Base-by-base conservation (phyloP, 2,797 vertebrate species). In the Chloroceryle amazona region DNA sequence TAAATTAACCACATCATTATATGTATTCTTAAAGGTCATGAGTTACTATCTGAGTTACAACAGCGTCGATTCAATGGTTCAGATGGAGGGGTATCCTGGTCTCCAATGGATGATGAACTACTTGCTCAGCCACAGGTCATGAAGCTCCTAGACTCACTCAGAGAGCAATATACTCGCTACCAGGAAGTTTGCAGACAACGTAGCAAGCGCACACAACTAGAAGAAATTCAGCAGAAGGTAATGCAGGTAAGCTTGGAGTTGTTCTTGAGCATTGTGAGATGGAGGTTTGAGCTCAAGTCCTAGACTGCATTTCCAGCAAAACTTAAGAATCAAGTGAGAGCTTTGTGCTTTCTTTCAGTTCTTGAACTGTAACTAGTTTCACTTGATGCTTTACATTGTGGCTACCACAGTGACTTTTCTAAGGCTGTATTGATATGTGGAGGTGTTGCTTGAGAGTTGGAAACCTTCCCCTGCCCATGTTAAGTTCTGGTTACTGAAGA, bases 41-140 rank as follows among this genome's bases (percentile, higher is more conserved):
- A 99, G 98, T 96, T 99, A 81, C 98, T 99, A 35, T 99, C 99
- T 0, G 99, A 99, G 98, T 97, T 99, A 66, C 99, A 99, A 97
- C 99, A 99, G 97, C 99, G 99, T 20, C 98, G 99, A 4, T 99
- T 99, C 94, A 99, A 99, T 52, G 99, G 99, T 16, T 99, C 99
- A 0, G 99, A 99, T 51, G 99, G 99, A 58, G 99, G 99, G 9
- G 98, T 99, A 3, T 98, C 99, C 7, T 99, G 99, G 99, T 99
- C 99, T 52, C 99, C 99, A 1, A 99, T 99, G 99, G 99, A 99
- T 54, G 99, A 99, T 55, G 99, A 99, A 93, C 98, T 99, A 46
- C 98, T 99, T 95, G 99, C 99, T 82, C 99, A 99, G 97, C 99
- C 99, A n/a, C 99, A 99, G 97, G 99, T 99, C 65, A 99, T 99